phyloP scores from a whole-genome alignment of 2,113 vertebrate genomes.

The Tragelaphus strepsiceros region DNA sequence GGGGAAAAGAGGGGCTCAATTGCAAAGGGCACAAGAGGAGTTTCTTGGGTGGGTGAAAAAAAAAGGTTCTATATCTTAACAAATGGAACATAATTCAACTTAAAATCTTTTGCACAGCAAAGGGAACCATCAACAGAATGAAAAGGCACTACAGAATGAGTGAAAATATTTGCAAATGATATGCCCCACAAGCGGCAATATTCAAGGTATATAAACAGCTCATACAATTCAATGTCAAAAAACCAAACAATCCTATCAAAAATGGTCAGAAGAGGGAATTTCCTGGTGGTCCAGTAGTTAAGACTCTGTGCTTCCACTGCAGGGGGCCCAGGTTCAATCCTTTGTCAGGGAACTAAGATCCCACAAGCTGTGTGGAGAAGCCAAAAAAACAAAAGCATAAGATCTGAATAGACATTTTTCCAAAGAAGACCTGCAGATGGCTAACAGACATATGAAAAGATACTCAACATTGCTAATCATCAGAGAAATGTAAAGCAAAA shows the following conservation, averaged over 20 bases:
- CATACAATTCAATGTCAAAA: not conserved
- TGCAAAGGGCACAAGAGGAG: not conserved
- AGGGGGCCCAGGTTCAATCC: not conserved
- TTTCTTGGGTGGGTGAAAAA: not conserved
- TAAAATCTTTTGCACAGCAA: not conserved
- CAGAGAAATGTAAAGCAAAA: not conserved
- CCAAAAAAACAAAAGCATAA: not conserved
- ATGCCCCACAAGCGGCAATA: not conserved
- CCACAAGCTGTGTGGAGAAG: rapidly evolving
- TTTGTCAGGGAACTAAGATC: not conserved
- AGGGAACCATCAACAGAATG: not conserved
- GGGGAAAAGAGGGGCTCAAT: not conserved
- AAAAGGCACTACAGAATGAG: not conserved
- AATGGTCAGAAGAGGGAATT: not conserved
- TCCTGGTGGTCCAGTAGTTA: not conserved
- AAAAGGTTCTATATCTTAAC: not conserved
- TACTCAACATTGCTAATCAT: not conserved
- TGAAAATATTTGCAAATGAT: not conserved
- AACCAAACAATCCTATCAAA: not conserved
- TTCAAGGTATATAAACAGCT: not conserved
- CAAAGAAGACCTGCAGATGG: not conserved
- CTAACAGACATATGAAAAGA: not conserved
- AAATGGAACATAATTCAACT: not conserved
- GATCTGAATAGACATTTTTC: not conserved
- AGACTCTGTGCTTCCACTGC: not conserved